These are phyloP conservation scores for Blastomussa wellsi DNA, from an alignment of 92 coral and sea anemone species.

Conservation along the genomic window DNA sequence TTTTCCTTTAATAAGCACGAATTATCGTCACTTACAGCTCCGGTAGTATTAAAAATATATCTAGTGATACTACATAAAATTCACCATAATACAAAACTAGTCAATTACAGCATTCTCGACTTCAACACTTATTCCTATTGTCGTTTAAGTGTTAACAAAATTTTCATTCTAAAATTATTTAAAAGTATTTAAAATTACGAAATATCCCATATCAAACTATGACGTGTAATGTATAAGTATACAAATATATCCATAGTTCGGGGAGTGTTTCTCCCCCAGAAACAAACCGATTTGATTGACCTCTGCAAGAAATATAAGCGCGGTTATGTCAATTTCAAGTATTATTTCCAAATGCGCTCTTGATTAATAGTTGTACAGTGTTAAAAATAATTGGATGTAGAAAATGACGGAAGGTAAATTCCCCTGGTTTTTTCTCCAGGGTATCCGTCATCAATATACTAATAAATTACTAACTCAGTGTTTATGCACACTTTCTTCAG, in stretches of 20 bases:
- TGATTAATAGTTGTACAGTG: neutral
- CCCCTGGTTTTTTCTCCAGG: neutral
- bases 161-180: neutral
- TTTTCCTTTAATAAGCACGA: neutral
- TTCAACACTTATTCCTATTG: neutral
- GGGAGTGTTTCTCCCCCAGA: neutral
- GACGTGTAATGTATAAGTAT: neutral
- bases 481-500: neutral
- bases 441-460: neutral
- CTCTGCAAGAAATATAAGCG: neutral
- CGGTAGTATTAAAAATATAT: constrained; percentile 6
- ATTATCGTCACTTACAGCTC: neutral
- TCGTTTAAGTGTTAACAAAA: neutral
- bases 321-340: neutral
- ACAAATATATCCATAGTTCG: neutral
- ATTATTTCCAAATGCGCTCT: neutral
- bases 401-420: neutral
- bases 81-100: neutral
- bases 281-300: neutral
- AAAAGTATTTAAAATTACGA: neutral
- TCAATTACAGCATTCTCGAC: too few species aligned
- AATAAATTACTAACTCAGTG: neutral
- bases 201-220: neutral
- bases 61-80: neutral
- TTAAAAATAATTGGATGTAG: neutral